These are phyloP conservation scores for Samia ricini DNA, from an alignment of 1,140 invertebrate genomes.

Conservation along the genomic window DNA sequence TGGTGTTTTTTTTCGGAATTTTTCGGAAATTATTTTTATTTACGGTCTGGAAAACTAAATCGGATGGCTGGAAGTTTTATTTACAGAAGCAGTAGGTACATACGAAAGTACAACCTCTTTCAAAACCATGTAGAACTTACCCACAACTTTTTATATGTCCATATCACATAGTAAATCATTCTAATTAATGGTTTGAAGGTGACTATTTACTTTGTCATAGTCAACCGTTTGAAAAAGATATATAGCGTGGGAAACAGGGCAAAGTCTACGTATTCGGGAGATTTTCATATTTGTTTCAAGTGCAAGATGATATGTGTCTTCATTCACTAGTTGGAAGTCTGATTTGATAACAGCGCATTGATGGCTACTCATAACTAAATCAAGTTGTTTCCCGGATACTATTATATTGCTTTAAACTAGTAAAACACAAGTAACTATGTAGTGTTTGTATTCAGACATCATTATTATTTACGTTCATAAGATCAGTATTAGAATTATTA, in stretches of 20 bases:
- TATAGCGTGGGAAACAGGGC: slow-evolving; percentile 3
- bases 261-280: neutral
- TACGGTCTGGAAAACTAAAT: slow-evolving; percentile 19
- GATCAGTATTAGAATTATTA: too few relatives aligned
- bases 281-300: neutral
- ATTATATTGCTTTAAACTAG: slow-evolving; percentile 13
- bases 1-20: slow-evolving; percentile 31
- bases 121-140: slow-evolving; percentile 19
- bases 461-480: neutral
- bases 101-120: slow-evolving; percentile 8
- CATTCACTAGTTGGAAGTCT: slow-evolving; percentile 11
- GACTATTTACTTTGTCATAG: slow-evolving; percentile 16
- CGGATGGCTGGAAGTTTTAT: slow-evolving; percentile 13
- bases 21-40: slow-evolving; percentile 26
- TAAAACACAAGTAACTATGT: slow-evolving; percentile 12
- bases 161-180: neutral
- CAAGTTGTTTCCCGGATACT: too few relatives aligned
- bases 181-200: slow-evolving; percentile 14
- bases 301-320: slow-evolving; percentile 21
- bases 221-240: slow-evolving; percentile 14
- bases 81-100: slow-evolving; percentile 14
- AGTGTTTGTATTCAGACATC: neutral
- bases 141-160: slow-evolving; percentile 3
- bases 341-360: too few relatives aligned
- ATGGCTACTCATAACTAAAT: too few relatives aligned